Evolutionary conservation across 2,888 invertebrate species (phyloP).

Genomic region (Syrphus vitripennis): DNA sequence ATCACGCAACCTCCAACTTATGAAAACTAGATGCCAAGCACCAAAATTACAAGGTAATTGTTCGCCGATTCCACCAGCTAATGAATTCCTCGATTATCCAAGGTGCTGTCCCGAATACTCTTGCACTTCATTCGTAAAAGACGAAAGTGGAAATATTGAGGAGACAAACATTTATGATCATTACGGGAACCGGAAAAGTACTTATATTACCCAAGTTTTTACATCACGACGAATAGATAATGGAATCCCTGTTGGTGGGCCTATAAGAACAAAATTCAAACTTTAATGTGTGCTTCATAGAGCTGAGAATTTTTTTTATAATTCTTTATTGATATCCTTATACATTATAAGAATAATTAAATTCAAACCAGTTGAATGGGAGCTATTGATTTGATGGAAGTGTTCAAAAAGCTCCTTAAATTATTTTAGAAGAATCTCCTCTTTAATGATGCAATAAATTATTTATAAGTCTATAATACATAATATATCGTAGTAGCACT

Average conservation of each 20-base stretch:
- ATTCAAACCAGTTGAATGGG: too few relatives aligned
- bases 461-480: too few relatives aligned
- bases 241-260: slow-evolving; percentile 20
- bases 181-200: slow-evolving; percentile 75
- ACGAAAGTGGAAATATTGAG: slow-evolving; percentile 74
- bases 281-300: neutral
- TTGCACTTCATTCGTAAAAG: slow-evolving; percentile 75
- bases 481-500: too few relatives aligned
- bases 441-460: too few relatives aligned
- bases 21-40: slow-evolving; percentile 75
- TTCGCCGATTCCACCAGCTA: slow-evolving; percentile 73
- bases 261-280: slow-evolving; percentile 37
- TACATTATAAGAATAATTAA: too few relatives aligned
- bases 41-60: slow-evolving; percentile 76
- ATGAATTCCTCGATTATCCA: slow-evolving; percentile 76
- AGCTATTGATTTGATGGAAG: too few relatives aligned
- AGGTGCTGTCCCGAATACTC: slow-evolving; percentile 78
- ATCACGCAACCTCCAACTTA: neutral
- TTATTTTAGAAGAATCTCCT: too few relatives aligned
- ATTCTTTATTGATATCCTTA: too few relatives aligned
- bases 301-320: too few relatives aligned
- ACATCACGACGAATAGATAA: slow-evolving; percentile 43
- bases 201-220: slow-evolving; percentile 76
- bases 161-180: slow-evolving; percentile 77
- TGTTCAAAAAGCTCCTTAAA: too few relatives aligned